A percentile compares a stretch with the other conserved stretches of the same genome.
These are phyloP conservation scores for Pogonognathellus flavescens DNA, from an alignment of 1,140 invertebrate genomes.

Conservation along the genomic window DNA sequence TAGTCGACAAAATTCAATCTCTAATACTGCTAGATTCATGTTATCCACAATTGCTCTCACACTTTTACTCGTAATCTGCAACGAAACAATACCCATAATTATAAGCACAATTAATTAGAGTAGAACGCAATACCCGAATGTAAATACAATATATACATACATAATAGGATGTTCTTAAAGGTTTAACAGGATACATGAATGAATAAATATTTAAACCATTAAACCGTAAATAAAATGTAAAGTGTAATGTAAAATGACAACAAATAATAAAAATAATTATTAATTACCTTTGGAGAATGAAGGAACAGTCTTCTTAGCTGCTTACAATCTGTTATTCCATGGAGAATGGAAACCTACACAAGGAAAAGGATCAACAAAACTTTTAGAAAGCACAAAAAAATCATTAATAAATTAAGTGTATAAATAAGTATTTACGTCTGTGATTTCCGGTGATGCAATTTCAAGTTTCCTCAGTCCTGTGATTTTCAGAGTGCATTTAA, in stretches of 20 bases:
- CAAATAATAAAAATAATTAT: neutral
- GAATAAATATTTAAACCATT: too few species aligned
- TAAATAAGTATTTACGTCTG: neutral
- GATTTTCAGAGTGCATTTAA: neutral
- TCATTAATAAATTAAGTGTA: too few species aligned
- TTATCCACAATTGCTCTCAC: neutral
- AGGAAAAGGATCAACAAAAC: too few species aligned
- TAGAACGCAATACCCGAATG: too few species aligned
- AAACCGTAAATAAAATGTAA: too few species aligned
- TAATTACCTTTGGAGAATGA: slow-evolving; percentile 4
- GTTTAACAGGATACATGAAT: too few species aligned
- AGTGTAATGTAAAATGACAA: too few species aligned
- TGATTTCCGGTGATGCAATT: slow-evolving; percentile 14
- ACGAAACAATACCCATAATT: neutral
- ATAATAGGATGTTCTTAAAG: too few species aligned
- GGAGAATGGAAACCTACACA: neutral
- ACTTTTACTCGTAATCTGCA: slow-evolving; percentile 27
- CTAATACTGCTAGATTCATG: neutral
- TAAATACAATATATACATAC: too few species aligned
- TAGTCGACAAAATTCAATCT: slow-evolving; percentile 20
- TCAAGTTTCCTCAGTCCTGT: neutral
- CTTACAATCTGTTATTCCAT: neutral
- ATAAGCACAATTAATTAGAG: too few species aligned
- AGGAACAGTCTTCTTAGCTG: slow-evolving; percentile 1
- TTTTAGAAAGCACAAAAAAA: too few species aligned